These are phyloP conservation scores for Brachyistius frenatus DNA, from an alignment of 2,113 vertebrate genomes.

Conservation along the genomic window DNA sequence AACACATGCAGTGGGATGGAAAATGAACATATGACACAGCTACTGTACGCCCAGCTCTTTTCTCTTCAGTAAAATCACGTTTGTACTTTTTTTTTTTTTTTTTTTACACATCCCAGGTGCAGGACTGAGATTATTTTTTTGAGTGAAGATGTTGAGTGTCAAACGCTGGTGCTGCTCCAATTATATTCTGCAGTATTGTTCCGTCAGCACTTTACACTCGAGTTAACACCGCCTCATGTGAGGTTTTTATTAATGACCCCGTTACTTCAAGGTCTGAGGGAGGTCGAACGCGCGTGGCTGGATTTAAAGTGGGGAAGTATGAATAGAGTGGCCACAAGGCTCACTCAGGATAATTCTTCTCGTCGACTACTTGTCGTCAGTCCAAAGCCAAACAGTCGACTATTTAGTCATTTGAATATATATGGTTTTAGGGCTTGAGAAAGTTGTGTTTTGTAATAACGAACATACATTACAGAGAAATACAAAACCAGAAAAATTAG, in stretches of 20 bases:
- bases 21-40: conserved; percentile 43
- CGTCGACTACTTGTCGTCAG: too few relatives aligned
- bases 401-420: too few relatives aligned
- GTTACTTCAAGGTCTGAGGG: conserved; percentile 7
- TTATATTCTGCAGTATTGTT: conserved; percentile 29
- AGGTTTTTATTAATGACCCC: conserved; percentile 28
- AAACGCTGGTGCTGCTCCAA: conserved; percentile 2
- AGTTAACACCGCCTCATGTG: conserved; percentile 14
- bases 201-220: conserved; percentile 46
- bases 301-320: conserved; percentile 9
- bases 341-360: too few relatives aligned
- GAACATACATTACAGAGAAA: too few relatives aligned
- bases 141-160: conserved; percentile 10
- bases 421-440: too few relatives aligned
- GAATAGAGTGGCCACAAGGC: not conserved
- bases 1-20: conserved; percentile 41
- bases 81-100: not conserved
- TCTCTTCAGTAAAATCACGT: conserved; percentile 14
- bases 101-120: not conserved
- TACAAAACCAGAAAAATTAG: too few relatives aligned
- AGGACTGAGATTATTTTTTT: not conserved
- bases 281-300: not conserved
- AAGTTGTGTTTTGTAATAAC: too few relatives aligned
- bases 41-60: not conserved
- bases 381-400: too few relatives aligned